These are phyloP conservation scores for Tringa solitaria DNA, from an alignment of 2,113 vertebrate genomes.

Conservation along the genomic window DNA sequence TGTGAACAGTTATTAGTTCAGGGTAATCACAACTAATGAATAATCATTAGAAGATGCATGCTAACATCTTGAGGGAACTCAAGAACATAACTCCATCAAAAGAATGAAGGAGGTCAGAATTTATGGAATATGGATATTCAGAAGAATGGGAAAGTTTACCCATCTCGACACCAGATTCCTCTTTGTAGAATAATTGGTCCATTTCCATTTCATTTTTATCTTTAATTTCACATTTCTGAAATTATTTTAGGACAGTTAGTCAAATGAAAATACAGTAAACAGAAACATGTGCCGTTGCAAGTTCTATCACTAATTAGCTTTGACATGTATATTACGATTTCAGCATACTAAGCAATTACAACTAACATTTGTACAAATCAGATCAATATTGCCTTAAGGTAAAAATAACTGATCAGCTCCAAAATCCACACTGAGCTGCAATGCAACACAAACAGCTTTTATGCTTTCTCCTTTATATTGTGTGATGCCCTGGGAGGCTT, in stretches of 20 bases:
- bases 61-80: not conserved
- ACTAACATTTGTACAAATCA: not conserved
- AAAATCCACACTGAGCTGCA: not conserved
- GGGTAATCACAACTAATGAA: not conserved
- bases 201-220: not conserved
- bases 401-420: constrained; percentile 7
- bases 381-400: not conserved
- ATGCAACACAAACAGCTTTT: not conserved
- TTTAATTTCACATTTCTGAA: not conserved
- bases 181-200: not conserved
- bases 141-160: not conserved
- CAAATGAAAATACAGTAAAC: not conserved
- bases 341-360: not conserved
- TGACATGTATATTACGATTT: fast-evolving
- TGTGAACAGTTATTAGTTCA: not conserved
- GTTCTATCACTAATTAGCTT: not conserved
- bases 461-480: not conserved
- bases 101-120: not conserved
- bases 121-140: not conserved
- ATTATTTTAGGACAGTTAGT: not conserved
- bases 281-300: not conserved
- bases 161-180: not conserved
- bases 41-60: not conserved
- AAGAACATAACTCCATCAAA: fast-evolving
- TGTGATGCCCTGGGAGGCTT: not conserved